phyloP scores from a whole-genome alignment of 1,140 invertebrate genomes.

The Zophobas morio region DNA sequence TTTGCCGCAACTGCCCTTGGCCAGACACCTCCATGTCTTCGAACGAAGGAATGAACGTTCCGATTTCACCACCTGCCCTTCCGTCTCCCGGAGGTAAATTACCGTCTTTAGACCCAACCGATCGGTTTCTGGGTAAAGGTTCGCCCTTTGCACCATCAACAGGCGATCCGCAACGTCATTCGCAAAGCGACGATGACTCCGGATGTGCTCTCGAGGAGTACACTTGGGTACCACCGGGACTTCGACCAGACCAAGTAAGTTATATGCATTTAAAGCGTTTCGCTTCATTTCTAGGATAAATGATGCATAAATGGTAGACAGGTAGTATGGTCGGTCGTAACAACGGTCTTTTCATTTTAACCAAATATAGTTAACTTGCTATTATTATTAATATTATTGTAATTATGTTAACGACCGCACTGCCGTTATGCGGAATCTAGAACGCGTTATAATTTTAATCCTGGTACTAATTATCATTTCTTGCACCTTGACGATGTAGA shows the following conservation, averaged over 20 bases:
- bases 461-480: background rate
- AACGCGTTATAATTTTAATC: background rate
- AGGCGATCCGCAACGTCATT: slow-evolving; percentile 85
- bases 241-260: slow-evolving; percentile 93
- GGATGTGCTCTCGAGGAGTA: slow-evolving; percentile 98
- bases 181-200: slow-evolving; percentile 96
- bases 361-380: slow-evolving; percentile 1
- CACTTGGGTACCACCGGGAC: slow-evolving; percentile 96
- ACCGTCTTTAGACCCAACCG: slow-evolving; percentile 68
- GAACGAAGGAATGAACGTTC: slow-evolving; percentile 54
- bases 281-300: slow-evolving; percentile 2
- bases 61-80: slow-evolving; percentile 64
- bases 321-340: background rate
- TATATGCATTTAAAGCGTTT: background rate
- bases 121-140: slow-evolving; percentile 69
- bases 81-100: slow-evolving; percentile 65
- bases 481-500: background rate
- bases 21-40: slow-evolving; percentile 63
- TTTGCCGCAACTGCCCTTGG: slow-evolving; percentile 69
- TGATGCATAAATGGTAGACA: background rate
- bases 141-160: slow-evolving; percentile 63
- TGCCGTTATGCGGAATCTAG: slow-evolving; percentile 12
- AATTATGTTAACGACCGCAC: slow-evolving; percentile 4
- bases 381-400: background rate
- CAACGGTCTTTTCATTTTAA: background rate